Conservation (phyloP, 1,140 invertebrate genomes). For the Halyomorpha halys region DNA sequence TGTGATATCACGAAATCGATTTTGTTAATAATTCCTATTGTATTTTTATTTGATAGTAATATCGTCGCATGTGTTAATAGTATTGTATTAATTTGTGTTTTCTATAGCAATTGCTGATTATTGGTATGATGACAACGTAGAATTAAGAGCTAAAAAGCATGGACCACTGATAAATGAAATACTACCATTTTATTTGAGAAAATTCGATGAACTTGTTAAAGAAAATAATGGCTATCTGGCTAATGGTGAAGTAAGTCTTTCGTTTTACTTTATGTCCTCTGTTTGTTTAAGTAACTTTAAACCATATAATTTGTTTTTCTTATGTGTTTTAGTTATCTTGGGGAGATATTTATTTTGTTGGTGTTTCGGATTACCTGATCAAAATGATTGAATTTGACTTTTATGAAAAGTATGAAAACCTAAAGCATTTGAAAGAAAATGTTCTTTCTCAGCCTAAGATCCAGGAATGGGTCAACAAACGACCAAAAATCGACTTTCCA, state of each 20-base stretch:
- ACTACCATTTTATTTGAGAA: constrained; percentile 44
- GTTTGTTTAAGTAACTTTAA: too few relatives aligned
- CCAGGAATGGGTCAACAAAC: constrained; percentile 38
- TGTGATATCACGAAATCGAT: too few relatives aligned
- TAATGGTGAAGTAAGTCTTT: constrained; percentile 36
- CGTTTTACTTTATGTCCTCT: constrained; percentile 31
- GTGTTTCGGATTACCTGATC: constrained; percentile 48
- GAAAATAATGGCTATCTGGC: constrained; percentile 40
- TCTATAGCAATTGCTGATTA: constrained; percentile 29
- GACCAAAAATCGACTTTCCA: constrained; percentile 31
- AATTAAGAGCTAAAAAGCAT: constrained; percentile 32
- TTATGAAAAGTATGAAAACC: constrained; percentile 41
- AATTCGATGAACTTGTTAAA: constrained; percentile 39
- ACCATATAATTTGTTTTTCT: too few relatives aligned
- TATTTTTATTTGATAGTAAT: too few relatives aligned
- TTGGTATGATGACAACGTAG: constrained; percentile 32
- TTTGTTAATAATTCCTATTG: too few relatives aligned
- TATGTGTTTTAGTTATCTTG: constrained; percentile 35
- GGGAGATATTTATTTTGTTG: constrained; percentile 44
- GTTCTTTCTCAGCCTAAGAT: constrained; percentile 35
- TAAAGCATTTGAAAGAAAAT: constrained; percentile 36
- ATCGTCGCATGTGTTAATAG: too few relatives aligned
- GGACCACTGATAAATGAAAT: constrained; percentile 26
- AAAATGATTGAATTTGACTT: constrained; percentile 44
- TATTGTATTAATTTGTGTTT: neutral